phyloP scores from a whole-genome alignment of 2,797 vertebrate genomes.

The Syndactyla subalaris region DNA sequence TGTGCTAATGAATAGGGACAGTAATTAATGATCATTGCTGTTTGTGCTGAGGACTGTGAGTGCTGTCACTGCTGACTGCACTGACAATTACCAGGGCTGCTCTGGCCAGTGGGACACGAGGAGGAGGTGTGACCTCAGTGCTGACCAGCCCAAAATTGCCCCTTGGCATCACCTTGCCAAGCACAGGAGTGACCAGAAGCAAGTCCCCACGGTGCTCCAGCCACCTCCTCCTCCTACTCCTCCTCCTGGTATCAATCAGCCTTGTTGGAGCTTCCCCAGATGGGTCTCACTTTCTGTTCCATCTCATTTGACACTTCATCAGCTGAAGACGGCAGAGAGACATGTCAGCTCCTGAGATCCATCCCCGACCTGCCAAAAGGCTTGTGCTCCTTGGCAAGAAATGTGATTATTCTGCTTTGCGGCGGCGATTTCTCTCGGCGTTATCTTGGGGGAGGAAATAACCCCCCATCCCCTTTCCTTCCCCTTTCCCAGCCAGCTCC shows the following conservation, averaged over 20 bases:
- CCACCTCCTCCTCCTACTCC: neutral
- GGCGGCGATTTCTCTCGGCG: neutral
- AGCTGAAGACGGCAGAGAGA: constrained; percentile 70
- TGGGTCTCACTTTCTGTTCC: constrained; percentile 70
- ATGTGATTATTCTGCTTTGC: neutral
- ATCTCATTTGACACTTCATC: constrained; percentile 77
- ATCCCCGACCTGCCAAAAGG: constrained; percentile 53
- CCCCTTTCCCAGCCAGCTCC: neutral
- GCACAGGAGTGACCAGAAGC: neutral
- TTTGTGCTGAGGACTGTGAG: neutral
- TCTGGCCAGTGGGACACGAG: neutral
- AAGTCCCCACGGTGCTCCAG: neutral
- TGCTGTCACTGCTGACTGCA: neutral
- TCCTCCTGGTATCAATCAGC: constrained; percentile 36
- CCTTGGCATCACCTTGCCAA: neutral
- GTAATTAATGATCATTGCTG: constrained; percentile 41
- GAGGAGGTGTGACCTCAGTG: neutral
- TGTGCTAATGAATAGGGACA: constrained; percentile 47
- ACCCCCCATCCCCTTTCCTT: neutral
- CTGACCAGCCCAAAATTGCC: neutral
- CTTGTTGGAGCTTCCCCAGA: constrained; percentile 12
- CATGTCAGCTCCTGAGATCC: constrained; percentile 56
- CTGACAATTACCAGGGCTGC: neutral
- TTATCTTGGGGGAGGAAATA: neutral
- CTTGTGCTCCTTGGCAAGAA: constrained; percentile 21